Base-by-base conservation (phyloP, 2,888 invertebrate species). In the Diarsia brunnea region DNA sequence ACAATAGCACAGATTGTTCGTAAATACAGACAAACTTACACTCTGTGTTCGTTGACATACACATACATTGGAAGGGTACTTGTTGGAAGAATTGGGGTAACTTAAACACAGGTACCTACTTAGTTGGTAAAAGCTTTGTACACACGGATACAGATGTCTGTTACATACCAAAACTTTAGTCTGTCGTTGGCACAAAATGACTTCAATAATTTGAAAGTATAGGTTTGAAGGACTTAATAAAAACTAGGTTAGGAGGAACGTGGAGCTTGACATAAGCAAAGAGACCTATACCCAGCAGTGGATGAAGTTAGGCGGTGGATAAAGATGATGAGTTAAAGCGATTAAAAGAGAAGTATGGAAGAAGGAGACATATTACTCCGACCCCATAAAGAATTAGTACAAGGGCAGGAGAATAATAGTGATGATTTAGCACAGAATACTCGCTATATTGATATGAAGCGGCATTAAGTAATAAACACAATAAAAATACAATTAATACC, bases 1-100 rank as follows among this genome's bases (percentile, higher is more conserved):
- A 81, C 78, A 81, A 81, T 81, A 38, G 55, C 65, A 67, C 53
- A 81, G 69, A 81, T 81, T 81, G 78, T 81, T 68, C 49, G 43
- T 45, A 71, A 61, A 71, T 45, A 65, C 67, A 31, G 19, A 61
- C 68, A 68, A 81, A 78, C 78, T 73, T 70, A 53, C 16, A 53
- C 49, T 51, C 58, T 58, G 49, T 78, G 68, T 65, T 70, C 64
- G 61, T 78, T 31, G 55, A 69, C 38, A 63, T 69, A 58, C 19
- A 14, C 60, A 81, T 72, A 69, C 77, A 67, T 58, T 63, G 61
- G 63, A 71, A 43, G n/a, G 31, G 31, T 55, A 10, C 24, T 45
- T 55, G n/a, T 63, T 8, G 7, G 45, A 47, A 47, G 73, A 49
- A 70, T 77, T 49, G 51, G 76, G 51, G 31, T 67, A 75, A 75